Evolutionary conservation across 2,797 vertebrate genomes (phyloP), one percentile per base, ranked within the genome.

Genomic region (Nyctibius grandis): DNA sequence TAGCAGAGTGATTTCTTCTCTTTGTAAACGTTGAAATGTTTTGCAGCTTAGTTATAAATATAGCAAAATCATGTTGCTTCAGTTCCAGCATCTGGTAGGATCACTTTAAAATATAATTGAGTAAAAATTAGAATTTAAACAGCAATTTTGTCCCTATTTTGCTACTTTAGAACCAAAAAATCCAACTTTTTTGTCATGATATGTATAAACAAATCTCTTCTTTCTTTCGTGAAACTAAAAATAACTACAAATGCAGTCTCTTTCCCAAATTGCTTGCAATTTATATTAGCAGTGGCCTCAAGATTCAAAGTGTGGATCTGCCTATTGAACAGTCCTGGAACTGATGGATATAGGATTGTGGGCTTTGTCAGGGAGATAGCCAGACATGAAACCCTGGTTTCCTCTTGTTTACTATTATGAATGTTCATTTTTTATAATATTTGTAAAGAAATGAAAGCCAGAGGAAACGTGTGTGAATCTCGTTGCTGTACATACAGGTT

Each of bases 51-150:
- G 83, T 75, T 95, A 95, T 89, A 96, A 96, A 94, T 95, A 95
- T 61, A 96, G 75, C 45, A 89, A 93, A 95, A 93, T 92, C 92
- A 78, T 50, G 61, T 93, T 0, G 2, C 75, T 92, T 94, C 80
- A 77, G 72, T 93, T 95, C 77, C 88, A 96, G 84, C 94, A 95
- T 94, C 96, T 96, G 93, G 90, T 94, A 83, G 36, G 53, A 95
- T 88, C 50, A 33, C 72, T 96, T 88, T 93, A 94, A 95, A 91
- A 92, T 78, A 93, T 91, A 95, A 91, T 92, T 87, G 68, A 81
- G 90, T 85, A 95, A 95, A 94, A 95, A 95, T 94, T 94, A 88
- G 68, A 92, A 91, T 89, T 96, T 95, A 79, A 92, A 92, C 75
- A 91, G 93, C 68, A 96, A 92, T 95, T 96, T 85, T 94, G 63